phyloP scores from a whole-genome alignment of 2,113 vertebrate species.

The Lontra canadensis region DNA sequence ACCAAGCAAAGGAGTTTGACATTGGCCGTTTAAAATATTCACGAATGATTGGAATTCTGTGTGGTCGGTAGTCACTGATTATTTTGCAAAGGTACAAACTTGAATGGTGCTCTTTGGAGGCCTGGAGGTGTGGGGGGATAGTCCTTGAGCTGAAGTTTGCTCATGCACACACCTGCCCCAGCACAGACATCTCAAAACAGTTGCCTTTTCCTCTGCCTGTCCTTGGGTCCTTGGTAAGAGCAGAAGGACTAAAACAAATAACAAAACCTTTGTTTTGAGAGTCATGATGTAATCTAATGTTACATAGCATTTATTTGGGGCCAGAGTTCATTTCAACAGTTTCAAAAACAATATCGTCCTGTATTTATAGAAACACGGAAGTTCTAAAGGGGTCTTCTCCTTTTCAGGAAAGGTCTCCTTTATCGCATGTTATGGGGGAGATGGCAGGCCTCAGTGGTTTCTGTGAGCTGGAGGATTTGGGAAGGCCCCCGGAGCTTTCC shows the following conservation, averaged over 20 bases:
- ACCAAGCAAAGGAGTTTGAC: neutral
- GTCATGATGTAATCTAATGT: neutral
- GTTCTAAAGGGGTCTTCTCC: neutral
- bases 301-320: neutral
- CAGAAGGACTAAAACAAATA: neutral
- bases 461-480: neutral
- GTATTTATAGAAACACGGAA: neutral
- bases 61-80: too few species aligned
- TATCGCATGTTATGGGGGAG: neutral
- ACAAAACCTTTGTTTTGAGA: neutral
- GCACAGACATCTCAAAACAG: neutral
- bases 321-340: neutral
- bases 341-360: neutral
- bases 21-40: neutral
- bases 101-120: neutral
- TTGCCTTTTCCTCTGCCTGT: neutral
- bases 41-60: neutral
- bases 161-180: rapidly evolving
- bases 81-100: neutral
- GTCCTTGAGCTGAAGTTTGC: neutral
- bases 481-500: neutral
- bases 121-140: neutral
- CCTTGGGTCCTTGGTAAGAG: neutral
- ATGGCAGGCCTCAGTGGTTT: neutral
- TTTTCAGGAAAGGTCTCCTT: neutral